Base-by-base conservation (phyloP, 2,888 invertebrate species). In the Euplexia lucipara region DNA sequence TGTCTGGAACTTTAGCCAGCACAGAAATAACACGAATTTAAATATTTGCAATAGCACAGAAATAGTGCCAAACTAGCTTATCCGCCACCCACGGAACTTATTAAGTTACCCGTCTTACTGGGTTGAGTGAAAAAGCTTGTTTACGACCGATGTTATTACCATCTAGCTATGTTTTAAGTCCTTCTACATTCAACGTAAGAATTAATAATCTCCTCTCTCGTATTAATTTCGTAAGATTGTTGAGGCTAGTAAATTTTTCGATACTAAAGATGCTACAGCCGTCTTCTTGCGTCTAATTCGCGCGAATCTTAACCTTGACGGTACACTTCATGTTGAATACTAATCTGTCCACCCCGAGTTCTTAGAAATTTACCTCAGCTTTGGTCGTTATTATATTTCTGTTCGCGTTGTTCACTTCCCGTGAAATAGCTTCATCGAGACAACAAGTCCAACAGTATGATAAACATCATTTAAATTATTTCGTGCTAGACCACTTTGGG, bases 1-100 rank as follows among this genome's bases (percentile, higher is more conserved):
- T 42, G 48, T 49, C 70, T 60, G 48, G 32, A 59, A 52, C 20
- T 74, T 62, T 44, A 47, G 47, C 20, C 52, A 22, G 26, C 42
- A 32, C 68, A 72, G 75, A 74, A 70, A 75, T 74, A 75, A 49
- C 57, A 49, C 18, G n/a, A n/a, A 70, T 74, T 70, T 75, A 70
- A 70, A 70, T 75, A 75, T 70, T 60, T 64, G 75, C 60, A 61
- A 57, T 57, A 53, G 37, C 30, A 45, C 53, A 70, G 75, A 54
- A 74, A 75, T 75, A 58, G 57, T 64, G 64, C 26, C 53, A 34
- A 37, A 61, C 60, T 57, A 53, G 60, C 64, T 58, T 60, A 74
- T 60, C 64, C 64, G 9, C 63, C 54, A 49, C 68, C 74, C 51
- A 74, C 74, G 20, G 37, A 53, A 64, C 53, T 75, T 57, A 75